Percentiles rank a stretch among this genome's conserved stretches.
These are phyloP conservation scores for Ganaspis sp. DNA, from an alignment of 1,140 invertebrate species.

Conservation along the genomic window DNA sequence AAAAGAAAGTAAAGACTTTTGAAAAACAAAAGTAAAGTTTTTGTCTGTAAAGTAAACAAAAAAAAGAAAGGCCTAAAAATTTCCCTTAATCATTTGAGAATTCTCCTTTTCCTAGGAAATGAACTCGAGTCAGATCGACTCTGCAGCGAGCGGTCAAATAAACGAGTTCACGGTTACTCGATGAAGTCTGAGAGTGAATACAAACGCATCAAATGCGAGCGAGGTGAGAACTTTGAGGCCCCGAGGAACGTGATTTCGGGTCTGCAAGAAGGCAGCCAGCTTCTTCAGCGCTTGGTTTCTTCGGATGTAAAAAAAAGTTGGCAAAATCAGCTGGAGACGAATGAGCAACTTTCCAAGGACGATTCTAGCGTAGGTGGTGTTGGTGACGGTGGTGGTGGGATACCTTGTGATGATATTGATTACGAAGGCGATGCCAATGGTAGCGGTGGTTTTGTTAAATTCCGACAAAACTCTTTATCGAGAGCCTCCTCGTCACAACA, in stretches of 20 bases:
- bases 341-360: constrained; percentile 39
- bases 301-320: constrained; percentile 65
- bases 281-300: constrained; percentile 77
- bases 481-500: constrained; percentile 62
- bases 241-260: constrained; percentile 37
- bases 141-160: constrained; percentile 54
- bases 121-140: not conserved
- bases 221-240: constrained; percentile 35
- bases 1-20: too few species aligned
- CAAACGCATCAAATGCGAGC: constrained; percentile 60
- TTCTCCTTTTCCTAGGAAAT: constrained; percentile 20
- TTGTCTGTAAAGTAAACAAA: not conserved
- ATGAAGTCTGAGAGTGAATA: constrained; percentile 46
- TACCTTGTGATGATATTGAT: constrained; percentile 26
- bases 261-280: constrained; percentile 60
- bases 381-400: constrained; percentile 42
- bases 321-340: constrained; percentile 45
- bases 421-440: constrained; percentile 34
- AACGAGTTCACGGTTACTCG: constrained; percentile 58
- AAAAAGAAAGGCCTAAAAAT: not conserved
- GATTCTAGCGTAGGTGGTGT: constrained; percentile 38
- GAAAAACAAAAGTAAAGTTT: too few species aligned
- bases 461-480: constrained; percentile 26
- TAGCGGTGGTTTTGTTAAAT: constrained; percentile 29
- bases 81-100: not conserved